Base-by-base conservation (phyloP, 2,888 invertebrate genomes). In the Drosophila anomalata region DNA sequence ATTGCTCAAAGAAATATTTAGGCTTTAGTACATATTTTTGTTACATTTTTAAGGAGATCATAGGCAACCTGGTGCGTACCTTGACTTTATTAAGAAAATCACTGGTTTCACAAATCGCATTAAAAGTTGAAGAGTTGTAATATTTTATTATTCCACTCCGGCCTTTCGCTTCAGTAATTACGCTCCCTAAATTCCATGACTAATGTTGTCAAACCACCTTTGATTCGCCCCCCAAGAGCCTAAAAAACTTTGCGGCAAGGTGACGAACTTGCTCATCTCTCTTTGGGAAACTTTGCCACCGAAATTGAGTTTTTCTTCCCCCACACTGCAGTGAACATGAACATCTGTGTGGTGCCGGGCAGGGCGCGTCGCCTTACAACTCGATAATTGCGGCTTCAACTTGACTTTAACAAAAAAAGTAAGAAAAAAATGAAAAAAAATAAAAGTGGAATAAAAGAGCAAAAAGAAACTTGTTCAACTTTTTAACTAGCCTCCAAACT, bases 301-400 rank as follows among this genome's bases (percentile, higher is more conserved):
- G 24, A 31, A 77, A 78, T 72, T 59, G 57, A 53, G 60, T 53
- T 75, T 51, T 58, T 20, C 46, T 20, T 57, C 41, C 22, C 41
- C 33, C 57, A 41, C 44, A 50, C 56, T 9, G 22, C 29, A 9
- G 9, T 73, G 73, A 81, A 69, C 51, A 44, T 47, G 36, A 51
- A 79, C 79, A 78, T 65, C 77, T 79, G 84, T 22, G 44, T 48
- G 44, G 44, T 72, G 72, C 53, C 73, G 51, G 52, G 29, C 51
- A 51, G 69, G 73, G 63, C 61, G 82, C 70, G 78, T 66, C 68
- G 87, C 52, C 77, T 87, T 79, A 85, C 87, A 85, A 82, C 88
- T 83, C 83, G 86, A 82, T 82, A 86, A 82, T 88, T 83, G 88
- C 83, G 82, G 79, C 79, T 82, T 85, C 75, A 77, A 88, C 79